Percentiles rank a stretch among this genome's conserved stretches.
phyloP scores from a whole-genome alignment of 2,113 vertebrate species.

The Oncorhynchus kisutch region DNA sequence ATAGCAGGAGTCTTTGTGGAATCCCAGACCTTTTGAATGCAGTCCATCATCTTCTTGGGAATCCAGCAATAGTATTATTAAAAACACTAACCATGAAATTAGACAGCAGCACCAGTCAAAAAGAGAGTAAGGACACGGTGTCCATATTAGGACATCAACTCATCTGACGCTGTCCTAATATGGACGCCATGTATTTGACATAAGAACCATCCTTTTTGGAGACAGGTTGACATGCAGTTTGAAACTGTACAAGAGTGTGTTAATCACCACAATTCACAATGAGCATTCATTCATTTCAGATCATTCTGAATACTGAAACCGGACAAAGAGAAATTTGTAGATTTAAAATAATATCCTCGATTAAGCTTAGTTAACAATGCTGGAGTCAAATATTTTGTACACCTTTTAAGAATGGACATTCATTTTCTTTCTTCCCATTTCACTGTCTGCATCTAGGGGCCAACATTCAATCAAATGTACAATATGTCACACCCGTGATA shows the following conservation, averaged over 20 bases:
- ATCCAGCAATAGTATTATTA: conserved; percentile 17
- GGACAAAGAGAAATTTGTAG: not conserved
- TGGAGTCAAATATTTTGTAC: not conserved
- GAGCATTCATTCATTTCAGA: not conserved
- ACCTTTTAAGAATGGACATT: not conserved
- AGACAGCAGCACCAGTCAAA: conserved; percentile 31
- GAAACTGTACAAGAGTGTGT: conserved; percentile 25
- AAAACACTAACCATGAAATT: conserved; percentile 12
- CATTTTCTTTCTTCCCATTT: not conserved
- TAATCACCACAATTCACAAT: not conserved
- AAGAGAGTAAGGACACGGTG: not conserved
- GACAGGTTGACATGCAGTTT: conserved; percentile 24
- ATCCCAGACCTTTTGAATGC: not conserved
- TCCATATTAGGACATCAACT: too few relatives aligned
- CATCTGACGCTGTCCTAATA: too few relatives aligned
- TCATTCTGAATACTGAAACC: not conserved
- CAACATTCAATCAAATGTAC: not conserved
- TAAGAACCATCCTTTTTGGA: conserved; percentile 11
- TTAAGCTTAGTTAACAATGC: conserved; percentile 9
- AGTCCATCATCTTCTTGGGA: not conserved
- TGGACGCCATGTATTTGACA: too few relatives aligned
- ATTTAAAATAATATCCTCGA: not conserved
- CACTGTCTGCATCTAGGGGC: not conserved
- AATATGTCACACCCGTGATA: not conserved
- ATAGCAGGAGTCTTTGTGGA: not conserved